A percentile compares a stretch with the other conserved stretches of the same genome.
These are phyloP conservation scores for Liparis tanakae DNA, from an alignment of 2,797 vertebrate genomes.

Conservation along the genomic window DNA sequence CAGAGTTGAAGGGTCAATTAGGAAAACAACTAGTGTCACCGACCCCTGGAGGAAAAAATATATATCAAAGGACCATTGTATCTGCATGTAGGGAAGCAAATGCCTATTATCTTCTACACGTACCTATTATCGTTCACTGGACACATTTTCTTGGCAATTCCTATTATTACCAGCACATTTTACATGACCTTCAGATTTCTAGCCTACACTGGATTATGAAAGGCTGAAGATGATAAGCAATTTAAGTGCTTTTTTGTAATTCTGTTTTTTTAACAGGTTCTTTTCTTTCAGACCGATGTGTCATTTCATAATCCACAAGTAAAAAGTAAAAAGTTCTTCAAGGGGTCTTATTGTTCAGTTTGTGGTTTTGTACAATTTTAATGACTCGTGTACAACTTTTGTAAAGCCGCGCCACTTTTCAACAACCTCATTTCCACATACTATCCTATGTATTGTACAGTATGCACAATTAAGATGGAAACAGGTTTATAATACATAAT, in stretches of 20 bases:
- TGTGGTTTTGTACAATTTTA: conserved; percentile 2
- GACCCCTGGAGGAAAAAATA: conserved; percentile 35
- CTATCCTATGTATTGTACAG: neutral
- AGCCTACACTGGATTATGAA: conserved; percentile 27
- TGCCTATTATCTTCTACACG: conserved; percentile 32
- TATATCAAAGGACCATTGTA: conserved; percentile 39
- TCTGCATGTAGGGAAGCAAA: conserved; percentile 34
- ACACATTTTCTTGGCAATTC: conserved; percentile 26
- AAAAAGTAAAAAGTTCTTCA: conserved; percentile 1
- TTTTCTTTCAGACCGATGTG: conserved; percentile 12
- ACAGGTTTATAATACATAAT: neutral
- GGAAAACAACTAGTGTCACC: conserved; percentile 42
- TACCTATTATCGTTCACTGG: conserved; percentile 23
- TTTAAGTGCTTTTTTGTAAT: conserved; percentile 44
- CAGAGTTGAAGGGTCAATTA: conserved; percentile 60
- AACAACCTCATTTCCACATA: neutral
- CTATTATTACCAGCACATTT: conserved; percentile 40
- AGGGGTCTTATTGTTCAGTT: neutral
- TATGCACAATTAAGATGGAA: conserved; percentile 3
- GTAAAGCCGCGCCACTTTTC: neutral
- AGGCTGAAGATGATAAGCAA: conserved; percentile 37
- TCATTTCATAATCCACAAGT: conserved; percentile 33
- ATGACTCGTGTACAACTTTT: neutral
- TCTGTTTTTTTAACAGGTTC: conserved; percentile 38
- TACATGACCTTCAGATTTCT: conserved; percentile 34